Evolutionary conservation across 2,888 invertebrate species (phyloP), one percentile per base, ranked within the genome.

Genomic region (Trisateles emortualis): DNA sequence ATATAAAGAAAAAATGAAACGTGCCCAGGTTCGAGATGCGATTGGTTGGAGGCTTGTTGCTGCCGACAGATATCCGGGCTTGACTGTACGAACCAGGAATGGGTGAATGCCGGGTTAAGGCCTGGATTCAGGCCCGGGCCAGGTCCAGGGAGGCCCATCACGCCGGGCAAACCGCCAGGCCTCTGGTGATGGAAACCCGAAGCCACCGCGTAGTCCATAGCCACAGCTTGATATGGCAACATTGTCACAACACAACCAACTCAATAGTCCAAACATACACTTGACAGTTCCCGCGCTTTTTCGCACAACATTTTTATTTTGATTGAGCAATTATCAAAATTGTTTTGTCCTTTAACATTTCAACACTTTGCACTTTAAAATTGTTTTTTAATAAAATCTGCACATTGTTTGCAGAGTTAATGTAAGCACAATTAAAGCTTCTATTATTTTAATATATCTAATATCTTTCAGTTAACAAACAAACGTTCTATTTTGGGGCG

Each of bases 1-100:
- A 87, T 85, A 86, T 87, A 90, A 85, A 86, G 81, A 86, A 91
- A 26, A 90, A 90, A 92, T 95, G 94, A 92, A 94, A 96, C 96
- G 96, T 96, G 96, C 97, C 97, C 97, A 95, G 97, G 97, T 95
- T 97, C 97, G 94, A 97, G 96, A 95, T 96, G 95, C 95, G 96
- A 95, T 90, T 93, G 93, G 90, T 93, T 93, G 89, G 94, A 94
- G 93, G 94, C 94, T 94, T 94, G 94, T 94, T 97, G 96, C 95
- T 96, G 96, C 88, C 94, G 95, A 95, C 97, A 97, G 94, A 97
- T 95, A 95, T 97, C 97, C 96, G 97, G 96, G 94, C 96, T 96
- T 93, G 95, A 90, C 93, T 93, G 95, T 94, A 97, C 97, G 95
- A 97, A 97, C 98, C 98, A 98, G 94, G 97, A 97, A 95, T 98